Evolutionary conservation across 2,113 vertebrate genomes (phyloP), one percentile per base, ranked within the genome.

Genomic region (Menura novaehollandiae): DNA sequence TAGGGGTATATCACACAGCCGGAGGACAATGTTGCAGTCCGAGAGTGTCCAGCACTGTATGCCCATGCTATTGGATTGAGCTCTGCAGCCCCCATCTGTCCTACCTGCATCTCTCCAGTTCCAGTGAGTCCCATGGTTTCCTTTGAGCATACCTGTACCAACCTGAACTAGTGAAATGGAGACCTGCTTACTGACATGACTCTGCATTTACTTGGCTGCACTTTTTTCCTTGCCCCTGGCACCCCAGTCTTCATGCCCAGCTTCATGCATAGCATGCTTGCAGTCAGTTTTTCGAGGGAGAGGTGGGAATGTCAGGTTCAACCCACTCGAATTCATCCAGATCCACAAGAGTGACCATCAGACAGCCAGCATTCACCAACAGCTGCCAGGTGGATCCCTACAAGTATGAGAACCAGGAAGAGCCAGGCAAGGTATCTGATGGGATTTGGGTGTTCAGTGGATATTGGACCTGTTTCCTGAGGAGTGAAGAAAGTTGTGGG

Each of bases 1-100:
- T 3, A 1, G 22, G 43, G 24, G 7, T 11, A 56, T 18, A 30
- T 81, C 32, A 13, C 0, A 1, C 51, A 63, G 55, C 52, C 58
- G 69, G 24, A 88, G 51, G 41, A 84, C 17, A 24, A 10, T 30
- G 24, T 14, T n/a, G 55, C 64, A 49, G 32, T 51, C 67, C 32
- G 59, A 67, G 30, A 33, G 10, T 2, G 4, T 52, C 59, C 68
- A 37, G 79, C 64, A 67, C 51, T 4, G 3, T 2, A 9, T 19
- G 27, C 30, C 26, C 12, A 1, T 21, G 39, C 41, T 44, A 10
- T 13, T 3, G 3, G 37, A 43, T 21, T 6, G 11, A 80, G 26
- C 46, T 73, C 41, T 49, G 30, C 39, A 44, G 27, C 37, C 49
- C 27, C 22, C 2, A 2, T 46, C 2, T 4, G 21, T 74, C 64